Evolutionary conservation across 2,888 invertebrate genomes (phyloP).

Genomic region (Clitarchus hookeri): DNA sequence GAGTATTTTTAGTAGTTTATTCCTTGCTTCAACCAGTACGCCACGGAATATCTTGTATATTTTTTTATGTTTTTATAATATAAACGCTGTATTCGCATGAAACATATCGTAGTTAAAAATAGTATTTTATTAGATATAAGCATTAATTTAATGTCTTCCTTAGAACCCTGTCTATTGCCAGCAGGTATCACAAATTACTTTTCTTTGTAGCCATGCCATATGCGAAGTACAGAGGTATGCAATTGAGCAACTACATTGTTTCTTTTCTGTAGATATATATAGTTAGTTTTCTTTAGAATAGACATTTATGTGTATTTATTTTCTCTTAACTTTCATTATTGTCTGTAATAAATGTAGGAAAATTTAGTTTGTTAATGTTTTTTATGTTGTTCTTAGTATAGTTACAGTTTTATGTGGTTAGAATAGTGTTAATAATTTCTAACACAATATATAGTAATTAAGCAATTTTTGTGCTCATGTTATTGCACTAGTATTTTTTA

Average conservation of each 20-base stretch:
- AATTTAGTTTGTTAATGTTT: conserved; percentile 27
- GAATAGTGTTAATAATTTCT: too few species aligned
- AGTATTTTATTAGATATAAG: conserved; percentile 15
- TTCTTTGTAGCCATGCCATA: conserved; percentile 45
- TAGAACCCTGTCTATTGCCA: not conserved
- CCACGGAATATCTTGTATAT: not conserved
- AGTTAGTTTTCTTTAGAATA: not conserved
- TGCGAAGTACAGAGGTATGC: conserved; percentile 45
- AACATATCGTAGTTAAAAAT: not conserved
- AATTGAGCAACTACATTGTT: conserved; percentile 16
- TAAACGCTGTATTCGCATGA: not conserved
- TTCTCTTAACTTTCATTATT: not conserved
- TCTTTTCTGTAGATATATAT: not conserved
- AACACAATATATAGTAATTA: too few species aligned
- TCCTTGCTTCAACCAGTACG: not conserved
- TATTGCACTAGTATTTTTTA: too few species aligned
- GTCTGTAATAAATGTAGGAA: conserved; percentile 22
- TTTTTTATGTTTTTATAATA: not conserved
- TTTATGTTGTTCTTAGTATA: not conserved
- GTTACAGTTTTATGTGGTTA: too few species aligned
- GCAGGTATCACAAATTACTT: conserved; percentile 40
- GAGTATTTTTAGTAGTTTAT: too few species aligned
- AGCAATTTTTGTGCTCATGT: too few species aligned
- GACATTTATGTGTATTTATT: not conserved
- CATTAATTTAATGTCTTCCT: not conserved